These are phyloP conservation scores for Eclectus roratus DNA, from an alignment of 2,113 vertebrate genomes.

Conservation along the genomic window DNA sequence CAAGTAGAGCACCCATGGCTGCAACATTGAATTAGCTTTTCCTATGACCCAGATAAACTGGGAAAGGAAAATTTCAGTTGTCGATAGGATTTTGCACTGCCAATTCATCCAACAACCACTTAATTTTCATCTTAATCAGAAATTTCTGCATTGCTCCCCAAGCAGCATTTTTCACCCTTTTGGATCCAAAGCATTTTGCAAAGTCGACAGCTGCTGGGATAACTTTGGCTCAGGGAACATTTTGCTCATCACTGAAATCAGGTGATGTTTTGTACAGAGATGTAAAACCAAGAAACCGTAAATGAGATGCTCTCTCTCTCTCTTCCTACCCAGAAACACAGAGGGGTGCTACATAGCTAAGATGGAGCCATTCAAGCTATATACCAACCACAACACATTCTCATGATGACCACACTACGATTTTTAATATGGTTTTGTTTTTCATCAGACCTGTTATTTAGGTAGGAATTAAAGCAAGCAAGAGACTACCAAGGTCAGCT, in stretches of 20 bases:
- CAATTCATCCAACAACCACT: neutral
- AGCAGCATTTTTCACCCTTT: neutral
- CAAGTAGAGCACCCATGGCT: neutral
- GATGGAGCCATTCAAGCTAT: neutral
- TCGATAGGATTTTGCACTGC: neutral
- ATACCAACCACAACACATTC: neutral
- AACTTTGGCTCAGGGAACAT: neutral
- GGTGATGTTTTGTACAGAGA: accelerated
- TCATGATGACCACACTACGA: neutral
- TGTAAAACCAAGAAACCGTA: neutral
- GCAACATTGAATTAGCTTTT: neutral
- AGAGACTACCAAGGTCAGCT: neutral
- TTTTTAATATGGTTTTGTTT: neutral
- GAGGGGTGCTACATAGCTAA: neutral
- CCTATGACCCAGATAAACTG: neutral
- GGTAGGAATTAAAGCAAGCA: neutral
- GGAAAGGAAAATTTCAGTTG: neutral
- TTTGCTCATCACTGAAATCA: neutral
- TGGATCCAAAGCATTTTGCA: neutral
- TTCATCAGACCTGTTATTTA: neutral
- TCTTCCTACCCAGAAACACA: neutral
- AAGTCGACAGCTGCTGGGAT: neutral
- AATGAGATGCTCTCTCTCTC: neutral
- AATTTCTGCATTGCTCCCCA: neutral
- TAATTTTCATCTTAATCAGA: neutral